Conservation (phyloP, 2,113 vertebrate species). For the Callospermophilus lateralis region DNA sequence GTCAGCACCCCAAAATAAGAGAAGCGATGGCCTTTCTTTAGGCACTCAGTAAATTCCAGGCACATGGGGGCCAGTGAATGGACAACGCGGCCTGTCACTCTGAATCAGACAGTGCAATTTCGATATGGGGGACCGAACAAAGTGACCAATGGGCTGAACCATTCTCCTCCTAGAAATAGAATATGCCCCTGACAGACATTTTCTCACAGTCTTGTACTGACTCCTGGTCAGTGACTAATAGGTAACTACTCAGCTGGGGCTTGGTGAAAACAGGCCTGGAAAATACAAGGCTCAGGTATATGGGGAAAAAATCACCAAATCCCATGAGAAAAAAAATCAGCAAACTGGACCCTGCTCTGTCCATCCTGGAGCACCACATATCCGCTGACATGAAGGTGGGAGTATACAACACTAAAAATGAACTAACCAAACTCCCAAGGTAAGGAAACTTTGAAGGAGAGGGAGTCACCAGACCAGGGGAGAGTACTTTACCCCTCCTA, state of each 20-base stretch:
- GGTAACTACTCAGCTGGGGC: no score
- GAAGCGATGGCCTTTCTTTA: neutral
- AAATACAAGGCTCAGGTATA: neutral
- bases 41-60: rapidly evolving
- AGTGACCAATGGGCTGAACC: neutral
- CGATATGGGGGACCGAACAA: neutral
- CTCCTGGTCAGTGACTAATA: neutral
- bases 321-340: neutral
- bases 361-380: neutral
- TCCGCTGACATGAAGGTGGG: neutral
- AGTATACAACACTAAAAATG: neutral
- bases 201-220: neutral
- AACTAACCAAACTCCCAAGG: neutral
- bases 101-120: neutral
- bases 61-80: neutral
- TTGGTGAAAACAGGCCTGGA: neutral
- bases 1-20: neutral
- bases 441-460: neutral
- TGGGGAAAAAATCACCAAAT: neutral
- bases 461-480: neutral
- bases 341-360: neutral
- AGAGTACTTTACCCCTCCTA: neutral
- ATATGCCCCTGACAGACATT: neutral
- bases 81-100: no score
- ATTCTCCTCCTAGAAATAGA: neutral